phyloP scores from a whole-genome alignment of 1,140 invertebrate genomes.

The Vollenhovia emeryi region DNA sequence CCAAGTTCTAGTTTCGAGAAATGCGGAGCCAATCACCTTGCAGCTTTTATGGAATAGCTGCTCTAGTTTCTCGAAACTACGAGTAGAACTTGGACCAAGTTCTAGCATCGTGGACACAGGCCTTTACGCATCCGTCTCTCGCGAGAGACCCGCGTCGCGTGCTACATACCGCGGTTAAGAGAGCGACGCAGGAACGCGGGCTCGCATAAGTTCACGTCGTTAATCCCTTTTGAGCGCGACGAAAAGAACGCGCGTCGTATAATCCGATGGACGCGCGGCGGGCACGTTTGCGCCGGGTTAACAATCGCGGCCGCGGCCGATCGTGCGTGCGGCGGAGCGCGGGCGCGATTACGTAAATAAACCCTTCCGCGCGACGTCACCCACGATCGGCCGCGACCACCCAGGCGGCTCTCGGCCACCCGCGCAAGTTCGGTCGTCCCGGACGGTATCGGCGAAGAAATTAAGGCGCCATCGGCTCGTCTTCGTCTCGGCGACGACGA shows the following conservation, averaged over 20 bases:
- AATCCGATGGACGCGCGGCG: background rate
- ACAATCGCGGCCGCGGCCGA: background rate
- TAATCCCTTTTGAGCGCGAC: background rate
- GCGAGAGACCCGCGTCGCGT: background rate
- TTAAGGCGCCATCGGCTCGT: background rate
- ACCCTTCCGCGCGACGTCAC: background rate
- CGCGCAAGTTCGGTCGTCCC: background rate
- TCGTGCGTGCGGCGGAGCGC: background rate
- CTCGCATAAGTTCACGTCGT: background rate
- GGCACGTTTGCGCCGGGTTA: background rate
- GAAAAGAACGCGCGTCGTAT: conserved; percentile 7
- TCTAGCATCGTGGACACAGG: no score
- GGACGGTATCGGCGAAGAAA: conserved; percentile 15
- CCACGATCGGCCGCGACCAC: background rate
- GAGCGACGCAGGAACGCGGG: background rate
- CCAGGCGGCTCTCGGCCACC: background rate
- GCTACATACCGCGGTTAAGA: background rate
- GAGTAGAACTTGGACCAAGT: no score
- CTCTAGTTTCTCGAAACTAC: no score
- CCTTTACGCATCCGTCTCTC: background rate
- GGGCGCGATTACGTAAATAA: background rate
- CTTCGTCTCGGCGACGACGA: background rate
- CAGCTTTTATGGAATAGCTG: no score
- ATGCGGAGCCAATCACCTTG: no score
- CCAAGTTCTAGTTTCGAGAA: no score